Evolutionary conservation across 2,888 invertebrate species (phyloP), one percentile per base, ranked within the genome.

Genomic region (Drosophila leonis): DNA sequence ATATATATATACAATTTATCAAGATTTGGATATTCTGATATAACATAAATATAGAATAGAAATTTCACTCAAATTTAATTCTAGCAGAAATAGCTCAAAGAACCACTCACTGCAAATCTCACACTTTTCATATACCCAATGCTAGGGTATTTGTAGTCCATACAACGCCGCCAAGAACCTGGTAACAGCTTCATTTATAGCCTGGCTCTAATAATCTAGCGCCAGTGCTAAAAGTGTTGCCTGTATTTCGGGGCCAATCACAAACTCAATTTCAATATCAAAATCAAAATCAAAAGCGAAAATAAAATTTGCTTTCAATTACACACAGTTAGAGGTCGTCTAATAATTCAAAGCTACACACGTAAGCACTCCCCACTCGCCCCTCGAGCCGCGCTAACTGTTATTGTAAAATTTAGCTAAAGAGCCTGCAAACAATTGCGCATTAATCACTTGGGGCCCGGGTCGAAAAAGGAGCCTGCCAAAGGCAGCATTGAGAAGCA

Each of bases 381-480:
- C 4, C 54, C 13, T 0, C 66, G n/a, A n/a, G n/a, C n/a, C n/a
- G n/a, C n/a, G 46, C 60, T 61, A 71, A 72, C 57, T 71, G 80
- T 82, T 80, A 83, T 83, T 83, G 82, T 63, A 64, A 70, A 70
- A 75, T 76, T 68, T 72, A 72, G 80, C 83, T 74, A 52, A 69
- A 72, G 72, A 67, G 78, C 63, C 82, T 84, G 83, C 78, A 83
- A 83, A 82, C 82, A 83, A 83, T 83, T 82, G 84, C 75, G 80
- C 84, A 83, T 83, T 82, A 83, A 83, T 82, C 84, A 83, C 61
- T 75, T 65, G 69, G 44, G 13, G 24, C 29, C n/a, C 37, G 54
- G 27, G 46, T 60, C 51, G 24, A 37, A 63, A 56, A 63, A 37
- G 31, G 52, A 24, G 62, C 51, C 68, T 68, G 66, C 61, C 73